Conservation (phyloP, 2,888 invertebrate species). For the Tetheella fluctuosa region DNA sequence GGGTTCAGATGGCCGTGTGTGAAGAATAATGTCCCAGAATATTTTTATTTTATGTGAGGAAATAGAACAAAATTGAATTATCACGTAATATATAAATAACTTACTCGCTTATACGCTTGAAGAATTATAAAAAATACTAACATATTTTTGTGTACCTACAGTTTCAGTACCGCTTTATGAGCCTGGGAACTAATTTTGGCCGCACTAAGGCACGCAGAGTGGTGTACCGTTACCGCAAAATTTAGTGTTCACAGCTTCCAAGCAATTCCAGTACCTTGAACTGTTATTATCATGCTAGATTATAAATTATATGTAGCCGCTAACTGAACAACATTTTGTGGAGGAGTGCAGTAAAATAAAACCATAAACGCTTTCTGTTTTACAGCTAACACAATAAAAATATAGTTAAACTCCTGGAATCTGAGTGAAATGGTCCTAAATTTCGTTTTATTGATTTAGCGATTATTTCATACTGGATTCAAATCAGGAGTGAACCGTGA, state of each 20-base stretch:
- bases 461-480: neutral
- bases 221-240: neutral
- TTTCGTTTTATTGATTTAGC: neutral
- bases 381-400: constrained; percentile 24
- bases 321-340: constrained; percentile 15
- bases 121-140: neutral
- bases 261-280: constrained; percentile 6
- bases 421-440: neutral
- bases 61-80: too few species aligned
- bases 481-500: neutral
- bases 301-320: constrained; percentile 20
- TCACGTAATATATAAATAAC: too few species aligned
- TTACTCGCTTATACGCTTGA: too few species aligned
- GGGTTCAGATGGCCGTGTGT: too few species aligned
- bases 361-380: constrained; percentile 23
- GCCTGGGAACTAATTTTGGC: constrained; percentile 1
- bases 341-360: constrained; percentile 18
- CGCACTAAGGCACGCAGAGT: neutral
- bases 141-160: neutral
- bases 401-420: constrained; percentile 10
- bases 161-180: neutral
- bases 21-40: too few species aligned
- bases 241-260: constrained; percentile 7
- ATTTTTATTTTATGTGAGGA: too few species aligned
- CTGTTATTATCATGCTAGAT: constrained; percentile 13